phyloP scores from a whole-genome alignment of 1,140 invertebrate genomes.

The Gryon sp. region DNA sequence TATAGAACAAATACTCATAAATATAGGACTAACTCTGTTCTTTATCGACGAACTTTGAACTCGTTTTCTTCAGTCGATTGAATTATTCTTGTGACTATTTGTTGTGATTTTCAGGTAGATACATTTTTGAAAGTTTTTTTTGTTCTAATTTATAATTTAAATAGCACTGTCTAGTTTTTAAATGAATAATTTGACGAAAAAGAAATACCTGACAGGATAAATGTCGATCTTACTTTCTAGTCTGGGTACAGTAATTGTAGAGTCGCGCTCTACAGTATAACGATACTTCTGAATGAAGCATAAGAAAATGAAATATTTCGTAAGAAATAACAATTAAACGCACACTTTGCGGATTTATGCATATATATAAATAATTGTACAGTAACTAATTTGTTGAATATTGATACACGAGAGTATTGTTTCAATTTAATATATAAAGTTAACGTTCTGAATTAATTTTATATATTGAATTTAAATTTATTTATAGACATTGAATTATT shows the following conservation, averaged over 20 bases:
- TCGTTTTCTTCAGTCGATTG: no score
- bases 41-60: no score
- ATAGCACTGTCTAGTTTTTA: slow-evolving; percentile 23
- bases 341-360: slow-evolving; percentile 41
- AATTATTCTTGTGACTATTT: no score
- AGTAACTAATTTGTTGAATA: slow-evolving; percentile 50
- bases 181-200: slow-evolving; percentile 16
- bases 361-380: slow-evolving; percentile 47
- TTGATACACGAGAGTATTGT: slow-evolving; percentile 25
- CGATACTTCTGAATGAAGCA: slow-evolving; percentile 56
- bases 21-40: no score
- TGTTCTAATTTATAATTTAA: slow-evolving; percentile 20
- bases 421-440: no score
- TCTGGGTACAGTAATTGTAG: slow-evolving; percentile 49
- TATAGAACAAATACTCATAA: no score
- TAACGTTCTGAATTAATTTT: no score
- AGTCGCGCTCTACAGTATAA: slow-evolving; percentile 36
- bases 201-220: slow-evolving; percentile 56
- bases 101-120: no score
- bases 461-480: no score
- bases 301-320: slow-evolving; percentile 46
- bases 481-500: no score
- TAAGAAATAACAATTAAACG: slow-evolving; percentile 60
- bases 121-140: not conserved
- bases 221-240: slow-evolving; percentile 56